These are phyloP conservation scores for Rhaphigaster nebulosa DNA, from an alignment of 2,888 invertebrate species.

Conservation along the genomic window DNA sequence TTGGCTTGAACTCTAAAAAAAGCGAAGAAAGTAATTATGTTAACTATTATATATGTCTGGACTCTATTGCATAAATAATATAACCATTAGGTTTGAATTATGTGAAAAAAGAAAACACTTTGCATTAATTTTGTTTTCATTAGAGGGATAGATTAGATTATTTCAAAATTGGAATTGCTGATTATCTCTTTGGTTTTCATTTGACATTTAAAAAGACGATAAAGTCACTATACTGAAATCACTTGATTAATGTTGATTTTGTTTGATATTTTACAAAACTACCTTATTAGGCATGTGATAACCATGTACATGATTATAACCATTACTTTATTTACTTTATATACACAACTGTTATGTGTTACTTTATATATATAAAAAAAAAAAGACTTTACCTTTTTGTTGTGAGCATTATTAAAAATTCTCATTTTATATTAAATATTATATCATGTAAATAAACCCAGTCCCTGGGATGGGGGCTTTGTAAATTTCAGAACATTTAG, in stretches of 20 bases:
- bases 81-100: background rate
- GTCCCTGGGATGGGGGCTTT: too few species aligned
- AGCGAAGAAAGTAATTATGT: background rate
- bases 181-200: background rate
- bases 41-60: background rate
- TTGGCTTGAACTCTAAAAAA: background rate
- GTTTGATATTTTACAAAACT: background rate
- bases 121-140: background rate
- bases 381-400: background rate
- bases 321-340: too few species aligned
- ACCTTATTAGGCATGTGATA: background rate
- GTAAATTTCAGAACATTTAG: background rate
- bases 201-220: background rate
- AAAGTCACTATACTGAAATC: background rate
- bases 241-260: background rate
- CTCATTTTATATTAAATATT: background rate
- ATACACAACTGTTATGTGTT: background rate
- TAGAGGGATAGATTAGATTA: background rate
- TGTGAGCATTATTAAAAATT: background rate
- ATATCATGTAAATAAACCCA: background rate
- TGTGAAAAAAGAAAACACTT: background rate
- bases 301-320: background rate
- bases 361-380: background rate
- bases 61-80: background rate
- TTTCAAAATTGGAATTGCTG: too few species aligned